Evolutionary conservation across 2,113 vertebrate genomes (phyloP).

Genomic region (Romanogobio albipinnatus): DNA sequence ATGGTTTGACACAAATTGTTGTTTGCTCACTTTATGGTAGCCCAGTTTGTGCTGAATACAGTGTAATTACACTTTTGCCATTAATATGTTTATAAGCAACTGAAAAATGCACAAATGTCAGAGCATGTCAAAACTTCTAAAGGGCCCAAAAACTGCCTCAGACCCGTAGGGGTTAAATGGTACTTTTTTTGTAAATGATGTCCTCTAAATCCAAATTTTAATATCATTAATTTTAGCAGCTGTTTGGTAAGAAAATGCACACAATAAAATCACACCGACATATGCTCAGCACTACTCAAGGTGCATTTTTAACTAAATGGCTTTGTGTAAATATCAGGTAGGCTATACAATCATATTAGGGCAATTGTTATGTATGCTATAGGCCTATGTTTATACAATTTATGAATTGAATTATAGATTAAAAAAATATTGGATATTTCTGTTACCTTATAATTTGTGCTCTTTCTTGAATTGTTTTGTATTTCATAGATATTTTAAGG

Average conservation of each 20-base stretch:
- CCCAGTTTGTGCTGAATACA: too few species aligned
- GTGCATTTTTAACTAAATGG: too few species aligned
- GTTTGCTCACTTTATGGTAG: too few species aligned
- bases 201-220: background rate
- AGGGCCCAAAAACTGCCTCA: too few species aligned
- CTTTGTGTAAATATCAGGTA: background rate
- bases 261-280: background rate
- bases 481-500: background rate
- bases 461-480: background rate
- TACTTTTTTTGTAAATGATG: background rate
- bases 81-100: too few species aligned
- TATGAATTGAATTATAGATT: too few species aligned
- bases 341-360: background rate
- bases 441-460: background rate
- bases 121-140: background rate
- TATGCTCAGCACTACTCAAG: too few species aligned
- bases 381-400: background rate
- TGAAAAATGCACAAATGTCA: too few species aligned
- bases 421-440: too few species aligned
- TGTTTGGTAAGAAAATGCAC: background rate
- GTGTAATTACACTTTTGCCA: too few species aligned
- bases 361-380: background rate
- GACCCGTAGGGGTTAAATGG: too few species aligned
- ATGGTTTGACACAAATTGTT: too few species aligned
- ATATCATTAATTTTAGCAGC: background rate